Percentiles rank a stretch among this genome's conserved stretches.
Conservation (phyloP, 2,888 invertebrate genomes). For the Lithophane semibrunnea region DNA sequence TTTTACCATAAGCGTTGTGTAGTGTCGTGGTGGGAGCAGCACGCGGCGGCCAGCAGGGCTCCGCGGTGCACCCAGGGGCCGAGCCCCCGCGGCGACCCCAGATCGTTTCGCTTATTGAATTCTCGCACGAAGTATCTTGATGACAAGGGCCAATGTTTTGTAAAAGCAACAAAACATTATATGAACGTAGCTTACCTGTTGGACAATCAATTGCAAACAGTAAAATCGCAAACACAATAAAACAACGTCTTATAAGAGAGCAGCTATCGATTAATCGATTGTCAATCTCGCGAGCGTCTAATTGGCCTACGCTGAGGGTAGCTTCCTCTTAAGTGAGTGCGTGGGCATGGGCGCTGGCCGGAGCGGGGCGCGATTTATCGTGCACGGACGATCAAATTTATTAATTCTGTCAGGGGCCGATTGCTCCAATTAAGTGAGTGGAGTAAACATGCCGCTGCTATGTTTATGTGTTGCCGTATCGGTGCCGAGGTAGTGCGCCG, state of each 20-base stretch:
- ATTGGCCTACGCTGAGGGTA: slow-evolving; percentile 65
- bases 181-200: slow-evolving; percentile 10
- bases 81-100: slow-evolving; percentile 77
- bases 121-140: slow-evolving; percentile 82
- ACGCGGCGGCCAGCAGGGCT: slow-evolving; percentile 76
- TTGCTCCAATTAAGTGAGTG: slow-evolving; percentile 87
- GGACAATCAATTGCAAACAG: slow-evolving; percentile 35
- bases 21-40: slow-evolving; percentile 77
- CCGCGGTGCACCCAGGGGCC: slow-evolving; percentile 80
- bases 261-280: slow-evolving; percentile 59
- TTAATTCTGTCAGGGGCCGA: slow-evolving; percentile 85
- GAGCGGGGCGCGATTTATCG: slow-evolving; percentile 80
- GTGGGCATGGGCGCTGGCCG: slow-evolving; percentile 78
- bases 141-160: slow-evolving; percentile 77
- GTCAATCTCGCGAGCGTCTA: slow-evolving; percentile 66
- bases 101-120: slow-evolving; percentile 81
- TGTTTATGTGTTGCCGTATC: slow-evolving; percentile 79
- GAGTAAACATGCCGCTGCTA: slow-evolving; percentile 83
- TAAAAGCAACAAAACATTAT: slow-evolving; percentile 62
- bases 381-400: slow-evolving; percentile 83
- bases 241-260: slow-evolving; percentile 49
- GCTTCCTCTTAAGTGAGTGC: slow-evolving; percentile 68
- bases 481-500: slow-evolving; percentile 58
- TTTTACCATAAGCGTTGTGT: slow-evolving; percentile 81
- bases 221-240: slow-evolving; percentile 58